Evolutionary conservation across 64 coral and sea anemone species (phyloP).

Genomic region (Montipora cactus): DNA sequence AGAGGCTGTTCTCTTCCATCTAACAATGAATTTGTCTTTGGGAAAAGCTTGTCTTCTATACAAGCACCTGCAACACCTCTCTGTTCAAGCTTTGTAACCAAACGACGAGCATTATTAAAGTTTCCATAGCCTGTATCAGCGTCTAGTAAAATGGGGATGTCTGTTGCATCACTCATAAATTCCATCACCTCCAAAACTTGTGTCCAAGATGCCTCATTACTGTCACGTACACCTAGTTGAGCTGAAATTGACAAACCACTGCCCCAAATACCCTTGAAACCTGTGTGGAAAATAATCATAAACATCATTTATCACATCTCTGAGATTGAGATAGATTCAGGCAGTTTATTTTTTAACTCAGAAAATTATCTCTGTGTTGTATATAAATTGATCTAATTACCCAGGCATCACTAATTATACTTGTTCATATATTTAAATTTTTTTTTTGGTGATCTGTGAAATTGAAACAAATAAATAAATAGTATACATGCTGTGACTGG

Average conservation of each 20-base stretch:
- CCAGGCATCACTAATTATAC: too few relatives aligned
- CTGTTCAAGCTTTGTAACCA: constrained; percentile 93
- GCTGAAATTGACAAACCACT: constrained; percentile 99
- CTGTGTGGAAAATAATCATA: constrained; percentile 37
- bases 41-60: constrained; percentile 98
- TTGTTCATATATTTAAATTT: too few relatives aligned
- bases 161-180: constrained; percentile 99
- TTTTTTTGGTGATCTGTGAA: too few relatives aligned
- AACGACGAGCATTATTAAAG: constrained; percentile 96
- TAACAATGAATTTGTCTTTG: constrained; percentile 97
- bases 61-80: constrained; percentile 92
- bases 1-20: constrained; percentile 95
- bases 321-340: too few relatives aligned
- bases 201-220: constrained; percentile 99
- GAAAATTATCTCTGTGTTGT: too few relatives aligned
- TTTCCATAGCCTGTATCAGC: constrained; percentile 99
- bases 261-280: constrained; percentile 99
- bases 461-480: too few relatives aligned
- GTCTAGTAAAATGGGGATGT: constrained; percentile 95
- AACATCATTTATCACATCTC: too few relatives aligned
- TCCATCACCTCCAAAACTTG: constrained; percentile 97
- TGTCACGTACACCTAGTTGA: constrained; percentile 96
- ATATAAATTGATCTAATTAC: too few relatives aligned
- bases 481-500: too few relatives aligned
- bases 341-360: too few relatives aligned